phyloP scores from a whole-genome alignment of 2,888 invertebrate genomes.

The Lepidocyrtinus sp. region DNA sequence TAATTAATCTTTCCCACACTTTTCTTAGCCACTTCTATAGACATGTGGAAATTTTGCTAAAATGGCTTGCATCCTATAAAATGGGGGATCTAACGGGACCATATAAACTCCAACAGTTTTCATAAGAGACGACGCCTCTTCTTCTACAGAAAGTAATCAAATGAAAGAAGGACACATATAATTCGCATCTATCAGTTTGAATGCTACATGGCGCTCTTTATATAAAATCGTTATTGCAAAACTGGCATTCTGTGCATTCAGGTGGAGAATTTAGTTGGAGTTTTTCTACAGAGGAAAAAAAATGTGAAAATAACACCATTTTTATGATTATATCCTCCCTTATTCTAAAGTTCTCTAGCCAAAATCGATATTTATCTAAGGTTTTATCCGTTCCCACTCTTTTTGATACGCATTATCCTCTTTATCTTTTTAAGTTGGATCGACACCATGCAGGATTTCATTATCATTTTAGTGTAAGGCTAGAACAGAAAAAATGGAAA shows the following conservation, averaged over 20 bases:
- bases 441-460: neutral
- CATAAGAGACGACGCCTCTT: too few species aligned
- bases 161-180: neutral
- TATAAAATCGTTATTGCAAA: neutral
- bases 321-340: neutral
- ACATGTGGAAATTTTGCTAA: too few species aligned
- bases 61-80: too few species aligned
- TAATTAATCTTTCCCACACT: neutral
- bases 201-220: too few species aligned
- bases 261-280: conserved; percentile 29
- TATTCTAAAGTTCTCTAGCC: neutral
- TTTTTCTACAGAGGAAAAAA: neutral
- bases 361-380: neutral
- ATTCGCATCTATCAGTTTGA: too few species aligned
- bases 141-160: neutral
- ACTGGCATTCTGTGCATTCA: conserved; percentile 28
- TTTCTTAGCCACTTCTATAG: too few species aligned
- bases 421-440: neutral
- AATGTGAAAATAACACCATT: neutral
- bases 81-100: too few species aligned
- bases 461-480: neutral
- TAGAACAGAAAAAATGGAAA: conserved; percentile 12
- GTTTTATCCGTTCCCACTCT: neutral
- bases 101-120: too few species aligned
- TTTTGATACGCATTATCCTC: neutral